Evolutionary conservation across 2,797 vertebrate genomes (phyloP), one percentile per base, ranked within the genome.

Genomic region (Mallotus villosus): DNA sequence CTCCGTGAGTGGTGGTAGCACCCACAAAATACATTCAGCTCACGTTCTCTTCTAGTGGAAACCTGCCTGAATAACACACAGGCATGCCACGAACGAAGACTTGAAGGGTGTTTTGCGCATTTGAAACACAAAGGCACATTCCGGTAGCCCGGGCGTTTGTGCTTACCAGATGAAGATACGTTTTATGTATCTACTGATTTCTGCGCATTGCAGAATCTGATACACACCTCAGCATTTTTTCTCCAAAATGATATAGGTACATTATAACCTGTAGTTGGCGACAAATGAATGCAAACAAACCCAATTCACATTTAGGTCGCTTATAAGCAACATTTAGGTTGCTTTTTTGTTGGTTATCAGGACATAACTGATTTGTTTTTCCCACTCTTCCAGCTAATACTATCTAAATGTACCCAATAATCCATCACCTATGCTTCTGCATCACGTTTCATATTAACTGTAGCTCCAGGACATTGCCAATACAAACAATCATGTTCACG

Each of bases 1-100:
- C 25, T 4, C 4, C 1, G 58, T 62, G 51, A 78, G 41, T 85
- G 84, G 85, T 85, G 84, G 85, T 85, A 75, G 4, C 4, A 67
- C 65, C 82, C 82, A 46, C 32, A 64, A n/a, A 67, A 51, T 25
- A 60, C 41, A 63, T 46, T 24, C 34, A 49, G 1, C 1, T 21
- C 63, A 41, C 63, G 34, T 68, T 70, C 16, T 70, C 51, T n/a
- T 9, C 0, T 65, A 72, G 46, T 70, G 21, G n/a, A 46, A 0
- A 59, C 53, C 60, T 71, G 74, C 74, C 75, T 70, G 27, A 12
- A 27, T n/a, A 37, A 68, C 67, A 72, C 46, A n/a, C 25, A 37
- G n/a, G n/a, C 5, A 2, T 34, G 3, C 25, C 22, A 11, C 12
- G 49, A 29, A 11, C 12, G 49, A 29, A 21, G 5, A 60, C 9